A percentile compares a stretch with the other conserved stretches of the same genome.
phyloP scores from a whole-genome alignment of 1,140 invertebrate genomes.

The Bombus breviceps region DNA sequence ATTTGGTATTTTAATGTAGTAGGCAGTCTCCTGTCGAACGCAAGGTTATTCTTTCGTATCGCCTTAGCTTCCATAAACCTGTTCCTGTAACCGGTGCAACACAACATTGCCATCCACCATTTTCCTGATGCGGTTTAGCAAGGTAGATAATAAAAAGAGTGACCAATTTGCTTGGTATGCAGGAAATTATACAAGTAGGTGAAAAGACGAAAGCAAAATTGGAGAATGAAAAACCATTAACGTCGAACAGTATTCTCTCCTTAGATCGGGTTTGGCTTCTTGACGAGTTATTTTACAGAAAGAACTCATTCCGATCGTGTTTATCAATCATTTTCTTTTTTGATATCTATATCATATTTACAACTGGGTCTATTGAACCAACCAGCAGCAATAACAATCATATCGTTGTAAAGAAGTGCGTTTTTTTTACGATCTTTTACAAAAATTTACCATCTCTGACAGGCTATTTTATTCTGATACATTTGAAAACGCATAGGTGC shows the following conservation, averaged over 20 bases:
- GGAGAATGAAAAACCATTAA: neutral
- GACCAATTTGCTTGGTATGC: neutral
- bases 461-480: neutral
- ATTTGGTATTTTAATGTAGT: neutral
- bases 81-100: neutral
- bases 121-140: neutral
- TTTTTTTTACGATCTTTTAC: too few relatives aligned
- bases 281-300: too few relatives aligned
- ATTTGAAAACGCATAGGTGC: neutral
- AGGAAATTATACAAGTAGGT: neutral
- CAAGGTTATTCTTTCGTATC: neutral
- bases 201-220: neutral
- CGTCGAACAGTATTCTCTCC: too few relatives aligned
- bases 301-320: too few relatives aligned
- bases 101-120: neutral
- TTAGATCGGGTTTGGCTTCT: too few relatives aligned
- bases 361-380: too few relatives aligned
- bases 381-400: too few relatives aligned
- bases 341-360: neutral
- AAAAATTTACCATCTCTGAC: neutral
- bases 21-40: neutral
- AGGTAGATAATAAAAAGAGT: neutral
- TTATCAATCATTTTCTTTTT: neutral
- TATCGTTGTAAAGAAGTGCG: too few relatives aligned
- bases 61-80: neutral